Conservation (phyloP, 53 echinoderm and acorn worm species). For the Apostichopus leukothele region DNA sequence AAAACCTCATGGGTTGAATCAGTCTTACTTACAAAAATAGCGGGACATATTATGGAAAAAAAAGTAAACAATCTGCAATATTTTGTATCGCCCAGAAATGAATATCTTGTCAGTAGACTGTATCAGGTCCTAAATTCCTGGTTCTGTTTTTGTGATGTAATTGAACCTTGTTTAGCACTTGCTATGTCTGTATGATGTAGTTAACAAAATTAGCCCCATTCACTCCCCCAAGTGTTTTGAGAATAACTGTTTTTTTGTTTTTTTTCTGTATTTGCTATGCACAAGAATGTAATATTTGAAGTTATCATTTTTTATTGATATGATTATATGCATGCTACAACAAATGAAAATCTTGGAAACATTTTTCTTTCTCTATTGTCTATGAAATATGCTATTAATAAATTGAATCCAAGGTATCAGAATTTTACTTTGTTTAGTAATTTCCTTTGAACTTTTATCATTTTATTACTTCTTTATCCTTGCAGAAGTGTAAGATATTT, state of each 20-base stretch:
- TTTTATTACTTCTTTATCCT: too few species aligned
- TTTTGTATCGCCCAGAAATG: too few species aligned
- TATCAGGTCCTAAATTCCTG: too few species aligned
- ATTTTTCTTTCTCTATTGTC: conserved; percentile 32
- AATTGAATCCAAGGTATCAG: conserved; percentile 20
- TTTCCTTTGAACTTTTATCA: too few species aligned
- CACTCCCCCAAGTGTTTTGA: not conserved
- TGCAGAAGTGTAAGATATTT: too few species aligned
- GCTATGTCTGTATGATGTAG: not conserved
- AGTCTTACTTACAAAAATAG: too few species aligned
- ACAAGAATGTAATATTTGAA: conserved; percentile 27
- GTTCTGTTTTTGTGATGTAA: not conserved
- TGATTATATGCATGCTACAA: conserved; percentile 16
- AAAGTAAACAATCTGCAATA: too few species aligned
- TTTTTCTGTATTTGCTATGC: conserved; percentile 36
- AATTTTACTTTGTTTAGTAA: too few species aligned
- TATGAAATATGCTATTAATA: conserved; percentile 31
- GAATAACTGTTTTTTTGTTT: not conserved
- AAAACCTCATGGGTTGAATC: too few species aligned
- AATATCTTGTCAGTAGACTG: too few species aligned
- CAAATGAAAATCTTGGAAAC: conserved; percentile 25
- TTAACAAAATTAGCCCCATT: not conserved
- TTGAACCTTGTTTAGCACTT: not conserved
- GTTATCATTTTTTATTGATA: conserved; percentile 36
- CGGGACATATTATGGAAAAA: too few species aligned